Conservation (phyloP, 2,113 vertebrate species). For the Rhinolophus ferrumequinum region DNA sequence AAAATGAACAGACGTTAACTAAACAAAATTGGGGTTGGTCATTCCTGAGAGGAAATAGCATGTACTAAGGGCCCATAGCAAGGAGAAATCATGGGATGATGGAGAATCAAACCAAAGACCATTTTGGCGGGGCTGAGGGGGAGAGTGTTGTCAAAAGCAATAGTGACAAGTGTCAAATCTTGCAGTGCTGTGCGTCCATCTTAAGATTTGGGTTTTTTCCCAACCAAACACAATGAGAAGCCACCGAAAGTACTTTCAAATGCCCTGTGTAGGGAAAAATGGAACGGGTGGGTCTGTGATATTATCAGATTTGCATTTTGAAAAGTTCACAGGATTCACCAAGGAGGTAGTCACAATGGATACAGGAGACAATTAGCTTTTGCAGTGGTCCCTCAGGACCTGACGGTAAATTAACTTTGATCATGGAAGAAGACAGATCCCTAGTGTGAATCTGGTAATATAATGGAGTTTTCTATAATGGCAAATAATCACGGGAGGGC, state of each 20-base stretch:
- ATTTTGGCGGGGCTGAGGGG: not conserved
- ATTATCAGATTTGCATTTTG: not conserved
- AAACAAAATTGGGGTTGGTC: not conserved
- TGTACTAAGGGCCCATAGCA: not conserved
- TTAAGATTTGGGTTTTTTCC: not conserved
- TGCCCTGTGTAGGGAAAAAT: not conserved
- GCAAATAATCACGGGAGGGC: not conserved
- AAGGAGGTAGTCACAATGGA: not conserved
- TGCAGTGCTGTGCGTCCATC: not conserved
- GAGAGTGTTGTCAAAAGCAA: not conserved
- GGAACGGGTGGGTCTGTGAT: not conserved
- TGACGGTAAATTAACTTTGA: not conserved
- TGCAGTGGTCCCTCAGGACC: not conserved
- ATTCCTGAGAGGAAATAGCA: not conserved
- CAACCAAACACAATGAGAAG: not conserved
- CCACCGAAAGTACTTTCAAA: not conserved
- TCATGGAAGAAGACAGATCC: not conserved
- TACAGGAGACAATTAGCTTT: not conserved
- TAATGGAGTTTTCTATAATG: not conserved
- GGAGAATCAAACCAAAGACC: not conserved
- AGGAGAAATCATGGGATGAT: not conserved
- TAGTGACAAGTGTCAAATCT: not conserved
- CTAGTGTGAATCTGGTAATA: not conserved
- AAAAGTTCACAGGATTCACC: not conserved
- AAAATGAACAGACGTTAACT: not conserved